Conservation (phyloP, 1,140 invertebrate species). For the Drosophila pachea region DNA sequence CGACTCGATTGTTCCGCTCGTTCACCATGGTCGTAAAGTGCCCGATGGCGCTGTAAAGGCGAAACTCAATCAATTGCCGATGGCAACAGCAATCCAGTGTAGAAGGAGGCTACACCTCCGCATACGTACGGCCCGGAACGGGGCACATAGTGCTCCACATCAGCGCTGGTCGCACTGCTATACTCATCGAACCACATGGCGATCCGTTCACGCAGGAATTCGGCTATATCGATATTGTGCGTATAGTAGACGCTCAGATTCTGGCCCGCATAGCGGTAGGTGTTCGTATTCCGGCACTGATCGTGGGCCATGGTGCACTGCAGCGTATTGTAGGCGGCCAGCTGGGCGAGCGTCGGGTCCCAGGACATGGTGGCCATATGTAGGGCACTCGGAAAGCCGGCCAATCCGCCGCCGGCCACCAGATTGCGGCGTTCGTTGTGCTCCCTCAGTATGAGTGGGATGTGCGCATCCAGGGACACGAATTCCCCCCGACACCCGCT, state of each 20-base stretch:
- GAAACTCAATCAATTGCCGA: too few relatives aligned
- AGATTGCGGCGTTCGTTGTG: conserved; percentile 63
- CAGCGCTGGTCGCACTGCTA: conserved; percentile 51
- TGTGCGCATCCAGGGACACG: conserved; percentile 44
- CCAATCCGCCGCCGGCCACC: conserved; percentile 53
- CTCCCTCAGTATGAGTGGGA: conserved; percentile 47
- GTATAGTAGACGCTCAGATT: conserved; percentile 63
- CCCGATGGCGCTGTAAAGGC: conserved; percentile 48
- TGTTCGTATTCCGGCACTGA: conserved; percentile 66
- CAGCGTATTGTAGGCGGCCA: conserved; percentile 62
- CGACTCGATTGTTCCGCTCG: conserved; percentile 60
- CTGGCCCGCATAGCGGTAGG: conserved; percentile 62
- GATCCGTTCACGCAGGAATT: conserved; percentile 53
- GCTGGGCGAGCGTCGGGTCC: conserved; percentile 49
- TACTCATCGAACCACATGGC: conserved; percentile 59
- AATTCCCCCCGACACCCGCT: conserved; percentile 59
- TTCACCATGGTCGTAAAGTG: conserved; percentile 67
- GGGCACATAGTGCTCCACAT: conserved; percentile 53
- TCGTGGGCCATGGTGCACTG: conserved; percentile 70
- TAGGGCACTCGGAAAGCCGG: conserved; percentile 51
- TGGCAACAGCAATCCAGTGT: too few relatives aligned
- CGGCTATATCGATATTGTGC: conserved; percentile 27
- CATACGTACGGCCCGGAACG: conserved; percentile 54
- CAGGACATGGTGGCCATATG: conserved; percentile 67
- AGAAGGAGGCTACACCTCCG: too few relatives aligned